These are phyloP conservation scores for Phalanger gymnotis DNA, from an alignment of 2,797 vertebrate genomes.

Conservation along the genomic window DNA sequence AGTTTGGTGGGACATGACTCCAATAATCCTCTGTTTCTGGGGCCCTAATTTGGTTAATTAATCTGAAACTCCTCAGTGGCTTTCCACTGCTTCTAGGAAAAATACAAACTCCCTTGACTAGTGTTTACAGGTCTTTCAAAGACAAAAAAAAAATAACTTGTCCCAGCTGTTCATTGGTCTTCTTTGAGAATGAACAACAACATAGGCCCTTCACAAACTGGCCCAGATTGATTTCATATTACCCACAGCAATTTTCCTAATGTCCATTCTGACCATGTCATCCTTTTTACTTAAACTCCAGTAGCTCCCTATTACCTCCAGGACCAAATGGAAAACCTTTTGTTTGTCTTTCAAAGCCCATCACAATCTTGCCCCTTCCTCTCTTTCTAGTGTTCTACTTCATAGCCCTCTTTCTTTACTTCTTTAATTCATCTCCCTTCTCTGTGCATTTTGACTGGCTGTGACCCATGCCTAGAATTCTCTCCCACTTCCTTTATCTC, in stretches of 20 bases:
- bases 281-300: background rate
- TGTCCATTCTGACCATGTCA: background rate
- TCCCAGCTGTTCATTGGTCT: background rate
- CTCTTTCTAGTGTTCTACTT: background rate
- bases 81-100: background rate
- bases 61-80: background rate
- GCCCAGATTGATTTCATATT: background rate
- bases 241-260: background rate
- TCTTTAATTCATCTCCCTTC: background rate
- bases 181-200: background rate
- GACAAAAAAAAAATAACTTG: background rate
- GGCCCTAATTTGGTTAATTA: background rate
- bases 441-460: background rate
- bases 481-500: background rate
- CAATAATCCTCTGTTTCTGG: background rate
- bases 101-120: background rate
- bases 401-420: background rate
- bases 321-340: background rate
- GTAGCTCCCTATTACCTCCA: background rate
- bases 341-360: background rate
- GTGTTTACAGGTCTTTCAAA: background rate
- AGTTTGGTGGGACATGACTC: background rate
- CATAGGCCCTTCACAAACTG: background rate
- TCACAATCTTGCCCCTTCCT: background rate
- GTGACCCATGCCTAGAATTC: background rate